These are phyloP conservation scores for Thaumatotibia leucotreta DNA, from an alignment of 1,140 invertebrate species.

Conservation along the genomic window DNA sequence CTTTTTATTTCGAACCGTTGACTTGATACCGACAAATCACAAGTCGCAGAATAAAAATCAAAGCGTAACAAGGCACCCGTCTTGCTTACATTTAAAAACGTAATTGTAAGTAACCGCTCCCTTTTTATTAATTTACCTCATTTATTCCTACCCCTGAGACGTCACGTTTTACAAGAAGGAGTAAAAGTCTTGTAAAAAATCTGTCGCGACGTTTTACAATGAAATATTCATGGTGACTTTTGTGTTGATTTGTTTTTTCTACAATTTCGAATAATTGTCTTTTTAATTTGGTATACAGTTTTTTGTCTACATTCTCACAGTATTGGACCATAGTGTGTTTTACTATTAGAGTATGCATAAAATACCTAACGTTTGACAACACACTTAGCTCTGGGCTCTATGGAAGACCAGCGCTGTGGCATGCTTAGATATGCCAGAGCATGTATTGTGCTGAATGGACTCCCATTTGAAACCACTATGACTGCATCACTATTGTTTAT, in stretches of 20 bases:
- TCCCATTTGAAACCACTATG: no score
- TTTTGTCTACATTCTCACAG: slow-evolving; percentile 10
- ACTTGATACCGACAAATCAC: slow-evolving; percentile 54
- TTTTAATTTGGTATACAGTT: not conserved
- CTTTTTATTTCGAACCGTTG: slow-evolving; percentile 20
- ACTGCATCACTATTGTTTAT: no score
- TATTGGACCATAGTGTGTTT: not conserved
- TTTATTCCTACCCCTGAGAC: slow-evolving; percentile 50
- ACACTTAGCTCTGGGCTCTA: no score
- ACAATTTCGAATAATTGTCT: not conserved
- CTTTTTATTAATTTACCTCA: slow-evolving; percentile 72
- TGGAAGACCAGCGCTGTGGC: no score
- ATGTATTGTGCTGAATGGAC: no score
- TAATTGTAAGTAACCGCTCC: slow-evolving; percentile 75
- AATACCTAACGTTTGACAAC: no score
- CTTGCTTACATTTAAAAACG: slow-evolving; percentile 75
- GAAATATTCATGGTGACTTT: slow-evolving; percentile 58
- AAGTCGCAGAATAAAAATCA: slow-evolving; percentile 72
- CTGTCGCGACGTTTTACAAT: slow-evolving; percentile 28
- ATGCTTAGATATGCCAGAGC: no score
- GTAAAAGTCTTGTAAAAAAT: slow-evolving; percentile 28
- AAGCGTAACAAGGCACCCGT: slow-evolving; percentile 57
- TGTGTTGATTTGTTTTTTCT: slow-evolving; percentile 1
- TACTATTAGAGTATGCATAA: no score
- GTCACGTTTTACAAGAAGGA: slow-evolving; percentile 50